Percentiles rank a stretch among this genome's conserved stretches.
phyloP scores from a whole-genome alignment of 2,113 vertebrate species.

The Macquaria australasica region DNA sequence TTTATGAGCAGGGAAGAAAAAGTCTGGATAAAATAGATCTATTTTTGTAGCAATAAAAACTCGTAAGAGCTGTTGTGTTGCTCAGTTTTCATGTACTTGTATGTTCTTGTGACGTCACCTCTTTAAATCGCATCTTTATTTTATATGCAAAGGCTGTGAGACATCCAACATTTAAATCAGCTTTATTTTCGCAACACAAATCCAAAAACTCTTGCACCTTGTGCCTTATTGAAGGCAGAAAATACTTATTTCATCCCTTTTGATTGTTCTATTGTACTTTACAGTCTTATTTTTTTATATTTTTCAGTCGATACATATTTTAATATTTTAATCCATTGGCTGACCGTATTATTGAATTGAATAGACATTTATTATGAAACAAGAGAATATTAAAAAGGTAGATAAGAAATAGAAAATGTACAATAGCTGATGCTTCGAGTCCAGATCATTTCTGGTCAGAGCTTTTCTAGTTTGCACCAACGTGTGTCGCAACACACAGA shows the following conservation, averaged over 20 bases:
- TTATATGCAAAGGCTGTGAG: neutral
- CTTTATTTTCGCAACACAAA: constrained; percentile 61
- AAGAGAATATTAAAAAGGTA: constrained; percentile 26
- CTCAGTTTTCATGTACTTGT: neutral
- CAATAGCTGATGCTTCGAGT: neutral
- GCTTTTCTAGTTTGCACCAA: neutral
- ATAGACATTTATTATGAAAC: constrained; percentile 49
- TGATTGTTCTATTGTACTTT: constrained; percentile 15
- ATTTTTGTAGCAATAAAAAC: neutral
- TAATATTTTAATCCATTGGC: constrained; percentile 7
- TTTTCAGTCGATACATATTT: constrained; percentile 37
- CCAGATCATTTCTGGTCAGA: constrained; percentile 7
- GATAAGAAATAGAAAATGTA: constrained; percentile 52
- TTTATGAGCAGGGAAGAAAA: neutral
- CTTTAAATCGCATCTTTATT: neutral
- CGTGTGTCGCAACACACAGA: neutral
- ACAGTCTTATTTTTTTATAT: constrained; percentile 27
- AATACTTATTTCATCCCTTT: constrained; percentile 41
- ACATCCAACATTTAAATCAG: constrained; percentile 1
- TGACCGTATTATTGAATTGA: constrained; percentile 23
- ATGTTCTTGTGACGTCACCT: neutral
- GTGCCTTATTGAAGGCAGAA: constrained; percentile 12
- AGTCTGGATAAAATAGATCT: neutral
- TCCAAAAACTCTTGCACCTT: constrained; percentile 1
- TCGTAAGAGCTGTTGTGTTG: neutral